Evolutionary conservation across 2,888 invertebrate genomes (phyloP).

Genomic region (Heliconius aoede): DNA sequence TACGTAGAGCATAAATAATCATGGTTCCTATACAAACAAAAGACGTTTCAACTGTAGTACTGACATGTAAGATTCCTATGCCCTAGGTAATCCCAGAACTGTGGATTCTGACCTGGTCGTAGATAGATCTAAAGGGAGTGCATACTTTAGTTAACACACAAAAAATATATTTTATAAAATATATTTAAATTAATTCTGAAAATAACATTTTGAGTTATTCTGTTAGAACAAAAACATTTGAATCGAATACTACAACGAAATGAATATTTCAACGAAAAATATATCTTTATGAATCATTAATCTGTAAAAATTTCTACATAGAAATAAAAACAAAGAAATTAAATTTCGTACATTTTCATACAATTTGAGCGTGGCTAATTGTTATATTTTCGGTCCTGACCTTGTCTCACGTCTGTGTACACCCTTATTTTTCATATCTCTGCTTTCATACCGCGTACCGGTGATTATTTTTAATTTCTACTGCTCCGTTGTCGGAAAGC

Average conservation of each 20-base stretch:
- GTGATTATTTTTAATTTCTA: conserved; percentile 77
- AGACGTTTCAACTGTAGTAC: conserved; percentile 52
- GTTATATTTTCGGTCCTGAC: conserved; percentile 22
- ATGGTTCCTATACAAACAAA: conserved; percentile 51
- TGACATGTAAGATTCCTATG: conserved; percentile 59
- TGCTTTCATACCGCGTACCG: conserved; percentile 62
- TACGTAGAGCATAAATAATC: conserved; percentile 52
- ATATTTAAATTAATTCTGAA: neutral
- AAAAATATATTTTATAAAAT: too few relatives aligned
- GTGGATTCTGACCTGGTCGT: conserved; percentile 59
- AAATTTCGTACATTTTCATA: neutral
- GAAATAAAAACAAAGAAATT: neutral
- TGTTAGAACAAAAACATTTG: neutral
- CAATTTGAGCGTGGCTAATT: conserved; percentile 21
- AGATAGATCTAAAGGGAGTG: conserved; percentile 51
- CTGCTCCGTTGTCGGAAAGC: conserved; percentile 66
- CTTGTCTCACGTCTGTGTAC: conserved; percentile 35
- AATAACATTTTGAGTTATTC: neutral
- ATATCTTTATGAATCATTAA: neutral
- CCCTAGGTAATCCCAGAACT: conserved; percentile 60
- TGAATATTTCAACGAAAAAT: neutral
- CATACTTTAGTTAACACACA: conserved; percentile 7
- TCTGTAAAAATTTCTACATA: neutral
- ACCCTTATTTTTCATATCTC: conserved; percentile 74
- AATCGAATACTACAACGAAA: neutral